phyloP scores from a whole-genome alignment of 2,888 invertebrate genomes.

The Galerucella calmariensis region DNA sequence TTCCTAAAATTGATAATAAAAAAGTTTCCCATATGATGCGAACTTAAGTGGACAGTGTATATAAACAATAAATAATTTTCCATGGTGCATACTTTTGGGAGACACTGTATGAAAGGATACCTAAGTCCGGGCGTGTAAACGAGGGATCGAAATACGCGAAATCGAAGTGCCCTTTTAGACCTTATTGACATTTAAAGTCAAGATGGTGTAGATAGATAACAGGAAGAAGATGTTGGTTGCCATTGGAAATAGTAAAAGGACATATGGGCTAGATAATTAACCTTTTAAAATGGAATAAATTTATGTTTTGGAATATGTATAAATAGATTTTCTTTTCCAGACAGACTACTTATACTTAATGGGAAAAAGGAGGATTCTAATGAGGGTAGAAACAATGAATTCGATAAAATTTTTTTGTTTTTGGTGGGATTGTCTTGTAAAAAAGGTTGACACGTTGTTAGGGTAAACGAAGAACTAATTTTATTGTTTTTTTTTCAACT shows the following conservation, averaged over 20 bases:
- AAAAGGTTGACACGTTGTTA: neutral
- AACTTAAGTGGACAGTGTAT: too few relatives aligned
- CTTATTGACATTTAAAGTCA: conserved; percentile 44
- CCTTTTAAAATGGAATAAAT: conserved; percentile 54
- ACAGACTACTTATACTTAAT: neutral
- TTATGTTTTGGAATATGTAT: conserved; percentile 40
- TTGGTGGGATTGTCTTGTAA: too few relatives aligned
- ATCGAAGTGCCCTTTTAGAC: conserved; percentile 51
- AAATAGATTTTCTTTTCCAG: conserved; percentile 37
- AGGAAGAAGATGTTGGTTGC: conserved; percentile 26
- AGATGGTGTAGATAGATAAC: conserved; percentile 32
- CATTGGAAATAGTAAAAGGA: conserved; percentile 36
- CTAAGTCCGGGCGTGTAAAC: conserved; percentile 6
- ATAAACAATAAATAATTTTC: too few relatives aligned
- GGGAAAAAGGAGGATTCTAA: neutral
- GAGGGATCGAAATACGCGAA: conserved; percentile 47
- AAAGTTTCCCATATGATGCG: too few relatives aligned
- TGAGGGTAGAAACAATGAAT: neutral
- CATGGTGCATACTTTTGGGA: too few relatives aligned
- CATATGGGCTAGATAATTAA: conserved; percentile 56
- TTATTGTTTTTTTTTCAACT: neutral
- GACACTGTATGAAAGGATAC: neutral
- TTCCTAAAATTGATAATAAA: too few relatives aligned
- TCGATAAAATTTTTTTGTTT: too few relatives aligned
- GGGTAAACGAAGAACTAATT: neutral